Conservation (phyloP, 2,113 vertebrate genomes). For the Electrona antarctica region DNA sequence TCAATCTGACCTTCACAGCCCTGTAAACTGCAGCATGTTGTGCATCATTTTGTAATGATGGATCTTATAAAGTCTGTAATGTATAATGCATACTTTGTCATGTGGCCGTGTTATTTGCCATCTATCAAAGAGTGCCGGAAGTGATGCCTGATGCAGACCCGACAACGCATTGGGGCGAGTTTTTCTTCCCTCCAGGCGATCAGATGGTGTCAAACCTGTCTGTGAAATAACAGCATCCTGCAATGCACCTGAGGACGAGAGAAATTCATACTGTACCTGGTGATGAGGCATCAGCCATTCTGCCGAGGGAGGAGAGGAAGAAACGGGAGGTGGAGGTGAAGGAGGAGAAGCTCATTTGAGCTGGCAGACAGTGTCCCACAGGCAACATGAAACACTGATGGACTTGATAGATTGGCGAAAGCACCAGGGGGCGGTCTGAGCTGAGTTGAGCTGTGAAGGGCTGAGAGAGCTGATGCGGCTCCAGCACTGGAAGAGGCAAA, state of each 20-base stretch:
- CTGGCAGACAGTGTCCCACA: slow-evolving; percentile 63
- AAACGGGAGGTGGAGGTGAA: slow-evolving; percentile 32
- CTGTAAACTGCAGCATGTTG: slow-evolving; percentile 3
- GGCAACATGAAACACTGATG: slow-evolving; percentile 68
- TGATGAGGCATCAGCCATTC: slow-evolving; percentile 17
- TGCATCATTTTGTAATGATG: slow-evolving; percentile 1
- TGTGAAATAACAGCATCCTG: slow-evolving; percentile 5
- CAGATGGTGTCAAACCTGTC: slow-evolving; percentile 8
- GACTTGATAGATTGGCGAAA: slow-evolving; percentile 66
- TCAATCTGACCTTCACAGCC: slow-evolving; percentile 12
- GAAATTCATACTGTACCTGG: slow-evolving; percentile 29
- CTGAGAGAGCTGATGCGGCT: slow-evolving; percentile 39
- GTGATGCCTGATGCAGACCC: not conserved
- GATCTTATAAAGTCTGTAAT: not conserved
- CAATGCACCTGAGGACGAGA: slow-evolving; percentile 7
- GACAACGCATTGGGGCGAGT: not conserved
- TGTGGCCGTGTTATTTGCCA: no score
- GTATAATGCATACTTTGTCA: no score
- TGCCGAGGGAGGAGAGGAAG: slow-evolving; percentile 21
- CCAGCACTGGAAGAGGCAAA: slow-evolving; percentile 40
- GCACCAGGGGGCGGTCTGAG: slow-evolving; percentile 41
- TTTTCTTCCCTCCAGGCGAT: slow-evolving; percentile 1
- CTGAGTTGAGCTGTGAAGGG: slow-evolving; percentile 24
- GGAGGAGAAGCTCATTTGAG: slow-evolving; percentile 54
- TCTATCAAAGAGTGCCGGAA: not conserved